Evolutionary conservation across 35 echinoderm and acorn worm genomes (phyloP), one percentile per base, ranked within the genome.

Genomic region (Holothuria glaberrima): DNA sequence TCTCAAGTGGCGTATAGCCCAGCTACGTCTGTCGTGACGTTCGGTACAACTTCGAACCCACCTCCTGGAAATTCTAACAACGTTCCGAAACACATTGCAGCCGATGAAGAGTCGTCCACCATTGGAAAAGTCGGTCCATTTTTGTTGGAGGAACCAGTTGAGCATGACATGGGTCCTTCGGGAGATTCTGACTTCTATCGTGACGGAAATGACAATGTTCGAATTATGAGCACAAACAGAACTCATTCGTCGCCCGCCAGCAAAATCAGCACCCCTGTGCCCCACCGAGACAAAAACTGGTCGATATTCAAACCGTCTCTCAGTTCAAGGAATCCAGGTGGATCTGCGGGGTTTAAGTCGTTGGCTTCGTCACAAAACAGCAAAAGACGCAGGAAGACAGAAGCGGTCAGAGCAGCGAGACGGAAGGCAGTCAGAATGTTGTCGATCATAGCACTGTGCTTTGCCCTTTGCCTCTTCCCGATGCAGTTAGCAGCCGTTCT

Each of bases 401-500:
- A 94, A 82, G 83, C 75, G 26, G 90, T 94, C 35, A 61, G 93
- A 58, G 68, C 89, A 13, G 95, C 95, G 0, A 86, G 95, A 25
- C 89, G 92, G 57, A 97, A 97, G 60, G 95, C 91, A 22, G 92
- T 97, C 31, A 88, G 90, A 20, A 89, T 97, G 24, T 77, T 97
- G 5, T 90, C 91, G 20, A 78, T 94, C 0, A 89, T 97, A 32
- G 95, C 91, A 2, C 54, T 75, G 9, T 97, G 92, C 22, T 97
- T 97, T 68, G 95, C 92, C 30, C 86, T 97, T 10, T 97, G 95
- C 59, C 86, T 97, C 21, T 89, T 97, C 21, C 95, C 95, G 9
- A 86, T 90, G 16, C 95, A 97, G 67, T 28, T 97, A 5, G 9
- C 89, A 9, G 48, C 59, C 1, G 24, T 94, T 1, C 79, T 77